Percentiles rank a stretch among this genome's conserved stretches.
Conservation (phyloP, 2,113 vertebrate species). For the Ammospiza nelsoni region DNA sequence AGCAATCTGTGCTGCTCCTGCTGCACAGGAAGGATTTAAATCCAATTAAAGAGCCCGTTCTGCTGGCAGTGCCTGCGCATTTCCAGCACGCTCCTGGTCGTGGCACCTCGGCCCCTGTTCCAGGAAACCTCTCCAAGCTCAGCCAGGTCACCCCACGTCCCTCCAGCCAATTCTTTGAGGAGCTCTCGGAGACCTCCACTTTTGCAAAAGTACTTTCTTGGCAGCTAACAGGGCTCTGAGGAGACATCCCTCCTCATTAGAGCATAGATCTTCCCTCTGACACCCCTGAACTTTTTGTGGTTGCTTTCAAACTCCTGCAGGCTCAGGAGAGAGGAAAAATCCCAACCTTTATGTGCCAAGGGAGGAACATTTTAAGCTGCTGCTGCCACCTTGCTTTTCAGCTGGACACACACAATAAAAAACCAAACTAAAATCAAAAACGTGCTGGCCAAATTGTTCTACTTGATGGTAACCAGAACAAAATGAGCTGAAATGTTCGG, state of each 20-base stretch:
- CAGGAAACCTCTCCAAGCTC: slow-evolving; percentile 39
- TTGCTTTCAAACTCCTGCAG: not conserved
- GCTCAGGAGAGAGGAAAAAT: not conserved
- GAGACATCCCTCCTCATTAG: slow-evolving; percentile 38
- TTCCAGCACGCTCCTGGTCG: not conserved
- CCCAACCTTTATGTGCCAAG: not conserved
- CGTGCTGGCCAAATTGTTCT: not conserved
- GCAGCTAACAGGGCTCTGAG: slow-evolving; percentile 33
- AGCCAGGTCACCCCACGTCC: slow-evolving; percentile 23
- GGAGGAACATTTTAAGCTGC: slow-evolving; percentile 12
- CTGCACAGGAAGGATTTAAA: slow-evolving; percentile 12
- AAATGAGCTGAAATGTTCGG: too few relatives aligned
- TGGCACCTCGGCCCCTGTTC: slow-evolving; percentile 28
- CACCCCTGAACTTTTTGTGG: slow-evolving; percentile 30
- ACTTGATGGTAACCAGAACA: too few relatives aligned
- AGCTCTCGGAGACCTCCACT: slow-evolving; percentile 27
- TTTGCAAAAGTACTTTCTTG: slow-evolving; percentile 55
- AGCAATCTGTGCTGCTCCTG: not conserved
- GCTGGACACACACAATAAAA: not conserved
- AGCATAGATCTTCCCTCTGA: slow-evolving; percentile 49
- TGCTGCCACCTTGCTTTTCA: slow-evolving; percentile 64
- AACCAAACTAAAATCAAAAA: not conserved
- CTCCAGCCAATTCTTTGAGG: slow-evolving; percentile 38
- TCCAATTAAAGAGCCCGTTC: not conserved
- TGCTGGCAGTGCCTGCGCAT: not conserved